Conservation (phyloP, 2,113 vertebrate genomes). For the human (Homo sapiens) region DNA sequence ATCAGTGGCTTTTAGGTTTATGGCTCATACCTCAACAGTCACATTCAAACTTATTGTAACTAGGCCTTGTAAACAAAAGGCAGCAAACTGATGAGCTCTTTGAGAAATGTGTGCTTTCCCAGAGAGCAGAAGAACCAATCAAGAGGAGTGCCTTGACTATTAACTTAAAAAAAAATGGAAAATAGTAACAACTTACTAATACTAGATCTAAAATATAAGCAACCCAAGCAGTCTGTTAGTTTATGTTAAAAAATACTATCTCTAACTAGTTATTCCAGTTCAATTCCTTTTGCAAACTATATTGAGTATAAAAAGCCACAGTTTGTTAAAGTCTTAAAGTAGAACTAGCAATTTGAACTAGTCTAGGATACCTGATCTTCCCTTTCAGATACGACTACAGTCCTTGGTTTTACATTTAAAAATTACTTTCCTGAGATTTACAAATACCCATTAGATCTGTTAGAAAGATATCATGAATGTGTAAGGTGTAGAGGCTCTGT, state of each 20-base stretch:
- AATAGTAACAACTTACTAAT: neutral
- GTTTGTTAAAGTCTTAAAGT: neutral
- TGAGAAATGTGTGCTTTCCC: neutral
- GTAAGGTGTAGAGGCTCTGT: neutral
- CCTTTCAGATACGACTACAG: neutral
- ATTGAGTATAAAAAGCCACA: neutral
- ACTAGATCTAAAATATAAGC: neutral
- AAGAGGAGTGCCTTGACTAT: neutral
- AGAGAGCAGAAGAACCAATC: neutral
- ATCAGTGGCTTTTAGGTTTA: neutral
- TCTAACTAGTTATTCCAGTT: neutral
- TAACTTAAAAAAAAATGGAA: neutral
- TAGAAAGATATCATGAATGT: constrained; percentile 38
- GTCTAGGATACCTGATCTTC: neutral
- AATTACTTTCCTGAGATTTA: constrained; percentile 3
- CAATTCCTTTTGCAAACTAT: neutral
- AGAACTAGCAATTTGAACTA: neutral
- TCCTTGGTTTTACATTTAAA: neutral
- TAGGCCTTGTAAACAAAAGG: constrained; percentile 41
- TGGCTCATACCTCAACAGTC: neutral
- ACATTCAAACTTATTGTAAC: neutral
- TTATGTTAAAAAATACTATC: neutral
- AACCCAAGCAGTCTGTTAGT: neutral
- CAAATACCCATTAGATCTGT: neutral
- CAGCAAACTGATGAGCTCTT: neutral